Base-by-base conservation (phyloP, 2,888 invertebrate species). In the Platypus cylindrus region DNA sequence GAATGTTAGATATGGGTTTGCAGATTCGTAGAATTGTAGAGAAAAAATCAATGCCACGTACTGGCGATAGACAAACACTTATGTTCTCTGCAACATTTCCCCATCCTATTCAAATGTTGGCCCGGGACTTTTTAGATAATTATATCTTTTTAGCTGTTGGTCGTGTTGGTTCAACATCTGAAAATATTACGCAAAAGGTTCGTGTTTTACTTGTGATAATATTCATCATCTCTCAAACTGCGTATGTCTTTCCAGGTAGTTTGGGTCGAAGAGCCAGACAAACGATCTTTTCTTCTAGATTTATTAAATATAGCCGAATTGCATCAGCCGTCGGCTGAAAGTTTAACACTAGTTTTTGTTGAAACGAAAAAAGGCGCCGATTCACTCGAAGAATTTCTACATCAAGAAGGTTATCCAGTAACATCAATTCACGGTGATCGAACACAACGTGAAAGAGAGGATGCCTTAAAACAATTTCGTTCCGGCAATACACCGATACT, bases 81-180 rank as follows among this genome's bases (percentile, higher is more conserved):
- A 98, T 99, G 98, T 99, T 99, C 70, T 95, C 95, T 34, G 98
- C 98, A 32, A 99, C 98, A 48, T 99, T 99, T 73, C 98, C 98
- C 27, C 94, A 95, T 63, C 95, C 97, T 64, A 99, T 99, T 50
- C 63, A 63, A 75, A 81, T 93, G 64, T 65, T 99, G 58, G 98
- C 98, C 24, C 79, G 93, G 57, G 97, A 97, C 67, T 99, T 99
- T 65, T 71, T 99, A 55, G 82, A 85, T 60, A 93, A 97, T 64
- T 99, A 99, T 63, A 94, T 99, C 53, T 99, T 98, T 70, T 75
- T 99, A 65, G 95, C 98, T 29, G 97, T 99, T 36, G 98, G 98
- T 30, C 82, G 98, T 48, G 98, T 99, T 32, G 98, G 98, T 24
- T 95, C 94, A 47, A 98, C 98, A 5, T 97, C 95, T 14, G 97